Evolutionary conservation across 2,888 invertebrate genomes (phyloP), one percentile per base, ranked within the genome.

Genomic region (Drosophila flavopinicola): DNA sequence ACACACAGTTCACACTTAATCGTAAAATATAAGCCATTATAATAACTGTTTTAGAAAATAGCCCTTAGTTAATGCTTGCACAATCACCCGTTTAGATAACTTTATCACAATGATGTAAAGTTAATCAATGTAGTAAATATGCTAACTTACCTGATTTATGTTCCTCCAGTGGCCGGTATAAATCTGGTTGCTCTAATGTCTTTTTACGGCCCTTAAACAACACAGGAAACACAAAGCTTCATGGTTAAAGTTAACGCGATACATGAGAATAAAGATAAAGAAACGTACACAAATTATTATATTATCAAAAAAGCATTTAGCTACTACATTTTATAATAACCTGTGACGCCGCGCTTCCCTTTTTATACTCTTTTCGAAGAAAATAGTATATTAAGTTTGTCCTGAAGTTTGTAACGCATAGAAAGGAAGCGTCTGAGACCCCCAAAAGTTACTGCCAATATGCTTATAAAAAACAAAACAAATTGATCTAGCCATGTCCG

Each of bases 121-220:
- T 11, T 10, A 44, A 3, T 10, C 74, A 74, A 11, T 57, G 13
- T n/a, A 7, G 35, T 53, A 17, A 1, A 6, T 6, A 3, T 1
- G 6, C 2, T 2, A 15, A 45, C 78, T 85, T 74, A 91, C 91
- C 90, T 9, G 97, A 96, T 82, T 93, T 92, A 89, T 96, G 97
- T 15, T 92, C 92, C 32, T 91, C 92, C 32, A 95, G 92, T 0
- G 96, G 94, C 74, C 94, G 93, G 85, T 94, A 95, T 27, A 97
- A 91, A 90, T 97, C 97, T 30, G 93, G 92, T 39, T 94, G 92
- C 66, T 94, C 95, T 54, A 97, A 90, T 39, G 94, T 94, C 80
- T 95, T 94, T 56, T 92, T 92, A 76, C 94, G 94, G 0, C 97
- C 97, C 87, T 94, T 94, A 76, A 93, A 94, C 90, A 96, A 96